phyloP scores from a whole-genome alignment of 2,888 invertebrate genomes.

The Drosophila paramelanica region DNA sequence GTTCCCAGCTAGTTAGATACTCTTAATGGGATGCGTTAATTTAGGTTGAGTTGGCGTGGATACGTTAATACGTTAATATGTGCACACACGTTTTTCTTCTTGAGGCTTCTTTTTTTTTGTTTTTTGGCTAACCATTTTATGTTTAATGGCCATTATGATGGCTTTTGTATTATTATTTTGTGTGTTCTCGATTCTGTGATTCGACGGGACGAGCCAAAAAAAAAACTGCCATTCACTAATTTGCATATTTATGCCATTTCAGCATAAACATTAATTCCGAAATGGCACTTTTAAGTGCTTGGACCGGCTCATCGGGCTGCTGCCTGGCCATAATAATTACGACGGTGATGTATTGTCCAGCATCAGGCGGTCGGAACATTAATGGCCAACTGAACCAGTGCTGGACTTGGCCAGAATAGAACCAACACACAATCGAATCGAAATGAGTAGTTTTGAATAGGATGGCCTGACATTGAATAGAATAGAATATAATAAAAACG shows the following conservation, averaged over 20 bases:
- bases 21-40: conserved; percentile 59
- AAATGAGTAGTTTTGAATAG: conserved; percentile 1
- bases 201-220: conserved; percentile 46
- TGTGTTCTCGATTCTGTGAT: conserved; percentile 59
- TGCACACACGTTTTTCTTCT: conserved; percentile 28
- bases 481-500: conserved; percentile 32
- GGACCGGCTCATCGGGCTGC: conserved; percentile 64
- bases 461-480: background rate
- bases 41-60: conserved; percentile 51
- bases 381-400: conserved; percentile 54
- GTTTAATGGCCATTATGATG: conserved; percentile 64
- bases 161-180: conserved; percentile 47
- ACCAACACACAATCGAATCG: conserved; percentile 8
- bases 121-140: conserved; percentile 51
- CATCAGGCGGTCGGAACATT: conserved; percentile 31
- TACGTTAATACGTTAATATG: conserved; percentile 38
- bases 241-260: conserved; percentile 77
- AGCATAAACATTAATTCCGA: conserved; percentile 74
- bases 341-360: conserved; percentile 61
- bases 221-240: conserved; percentile 77
- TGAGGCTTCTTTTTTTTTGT: background rate
- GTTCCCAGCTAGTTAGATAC: conserved; percentile 10
- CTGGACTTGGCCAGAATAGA: conserved; percentile 11
- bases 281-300: conserved; percentile 79
- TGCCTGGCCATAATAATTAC: conserved; percentile 51